Conservation (phyloP, 1,140 invertebrate species). For the Octopus sinensis region DNA sequence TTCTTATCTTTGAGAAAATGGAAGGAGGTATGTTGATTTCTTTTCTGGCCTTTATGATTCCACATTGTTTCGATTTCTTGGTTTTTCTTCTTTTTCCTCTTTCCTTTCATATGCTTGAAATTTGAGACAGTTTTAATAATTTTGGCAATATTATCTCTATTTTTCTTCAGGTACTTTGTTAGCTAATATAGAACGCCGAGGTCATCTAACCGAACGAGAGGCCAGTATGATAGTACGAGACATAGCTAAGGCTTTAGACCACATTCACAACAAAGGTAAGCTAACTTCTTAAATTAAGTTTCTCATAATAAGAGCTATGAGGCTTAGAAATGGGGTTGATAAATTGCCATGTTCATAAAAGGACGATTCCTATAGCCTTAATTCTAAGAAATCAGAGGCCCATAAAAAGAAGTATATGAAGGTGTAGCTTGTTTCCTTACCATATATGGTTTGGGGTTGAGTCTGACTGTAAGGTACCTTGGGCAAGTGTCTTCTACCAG, state of each 20-base stretch:
- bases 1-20: constrained; percentile 96
- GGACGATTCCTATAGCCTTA: too few species aligned
- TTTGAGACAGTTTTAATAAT: too few species aligned
- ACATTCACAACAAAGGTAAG: constrained; percentile 80
- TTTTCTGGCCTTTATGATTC: neutral
- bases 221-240: constrained; percentile 89
- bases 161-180: constrained; percentile 65
- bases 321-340: neutral
- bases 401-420: too few species aligned
- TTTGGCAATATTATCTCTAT: neutral
- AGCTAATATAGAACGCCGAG: constrained; percentile 84
- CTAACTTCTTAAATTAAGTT: neutral
- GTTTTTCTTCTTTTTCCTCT: too few species aligned
- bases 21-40: constrained; percentile 73
- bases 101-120: too few species aligned
- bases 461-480: too few species aligned
- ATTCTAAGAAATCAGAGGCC: too few species aligned
- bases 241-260: constrained; percentile 89
- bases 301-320: neutral
- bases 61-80: too few species aligned
- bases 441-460: too few species aligned
- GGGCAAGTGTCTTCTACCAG: too few species aligned
- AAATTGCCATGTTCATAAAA: too few species aligned
- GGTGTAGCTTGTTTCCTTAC: too few species aligned
- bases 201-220: constrained; percentile 91